Conservation (phyloP, 2,113 vertebrate species). For the Aythya baeri region DNA sequence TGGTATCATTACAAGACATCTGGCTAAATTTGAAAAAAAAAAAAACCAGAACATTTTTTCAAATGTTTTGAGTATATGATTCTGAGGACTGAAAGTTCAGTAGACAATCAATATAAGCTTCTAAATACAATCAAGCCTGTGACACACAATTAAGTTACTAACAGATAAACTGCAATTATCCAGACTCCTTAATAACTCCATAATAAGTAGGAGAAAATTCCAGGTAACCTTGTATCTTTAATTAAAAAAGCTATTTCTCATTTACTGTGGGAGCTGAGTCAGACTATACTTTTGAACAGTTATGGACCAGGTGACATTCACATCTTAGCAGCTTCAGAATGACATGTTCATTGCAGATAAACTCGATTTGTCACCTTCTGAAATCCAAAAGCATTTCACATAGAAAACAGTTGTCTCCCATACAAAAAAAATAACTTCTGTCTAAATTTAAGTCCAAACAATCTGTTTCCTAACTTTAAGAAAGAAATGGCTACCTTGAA, state of each 20-base stretch:
- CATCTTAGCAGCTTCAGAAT: background rate
- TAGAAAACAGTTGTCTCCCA: background rate
- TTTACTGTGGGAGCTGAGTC: background rate
- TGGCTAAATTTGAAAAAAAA: background rate
- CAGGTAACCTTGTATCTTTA: background rate
- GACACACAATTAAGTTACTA: background rate
- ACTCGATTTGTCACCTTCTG: background rate
- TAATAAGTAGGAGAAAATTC: background rate
- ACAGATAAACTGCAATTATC: background rate
- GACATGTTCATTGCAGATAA: background rate
- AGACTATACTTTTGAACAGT: background rate
- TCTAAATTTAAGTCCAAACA: background rate
- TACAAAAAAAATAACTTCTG: background rate
- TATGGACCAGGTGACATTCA: background rate
- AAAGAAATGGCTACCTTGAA: background rate
- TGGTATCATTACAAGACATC: background rate
- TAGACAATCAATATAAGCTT: background rate
- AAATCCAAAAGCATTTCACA: background rate
- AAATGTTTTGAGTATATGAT: background rate
- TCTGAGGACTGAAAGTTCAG: background rate
- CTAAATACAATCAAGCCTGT: background rate
- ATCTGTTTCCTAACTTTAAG: background rate
- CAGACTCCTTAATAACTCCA: background rate
- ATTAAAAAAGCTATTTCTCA: background rate
- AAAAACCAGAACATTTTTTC: background rate